These are phyloP conservation scores for Macrotus californicus DNA, from an alignment of 2,113 vertebrate species.

Conservation along the genomic window DNA sequence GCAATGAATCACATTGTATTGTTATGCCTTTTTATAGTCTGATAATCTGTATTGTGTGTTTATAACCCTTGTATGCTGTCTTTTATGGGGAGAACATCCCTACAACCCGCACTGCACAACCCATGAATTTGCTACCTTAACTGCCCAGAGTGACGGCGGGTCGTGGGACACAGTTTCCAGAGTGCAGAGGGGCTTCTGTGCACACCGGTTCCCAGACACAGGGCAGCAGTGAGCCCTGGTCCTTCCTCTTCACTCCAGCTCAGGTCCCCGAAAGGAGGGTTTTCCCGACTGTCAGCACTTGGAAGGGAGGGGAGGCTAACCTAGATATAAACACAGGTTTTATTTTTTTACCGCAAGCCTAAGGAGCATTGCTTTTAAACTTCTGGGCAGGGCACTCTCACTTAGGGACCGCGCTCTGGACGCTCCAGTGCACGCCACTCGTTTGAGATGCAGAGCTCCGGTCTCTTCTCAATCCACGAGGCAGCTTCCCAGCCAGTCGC, in stretches of 20 bases:
- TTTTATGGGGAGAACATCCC: conserved; percentile 47
- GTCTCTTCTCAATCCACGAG: accelerated
- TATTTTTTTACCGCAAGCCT: neutral
- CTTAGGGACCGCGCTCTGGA: neutral
- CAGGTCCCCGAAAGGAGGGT: neutral
- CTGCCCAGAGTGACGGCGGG: neutral
- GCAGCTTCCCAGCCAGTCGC: too few species aligned
- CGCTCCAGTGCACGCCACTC: neutral
- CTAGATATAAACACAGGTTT: neutral
- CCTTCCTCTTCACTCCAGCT: neutral
- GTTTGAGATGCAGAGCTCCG: neutral
- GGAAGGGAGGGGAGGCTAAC: neutral
- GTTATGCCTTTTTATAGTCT: conserved; percentile 71
- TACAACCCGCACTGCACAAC: conserved; percentile 19
- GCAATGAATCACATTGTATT: conserved; percentile 67
- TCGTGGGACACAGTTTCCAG: neutral
- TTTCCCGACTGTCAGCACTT: neutral
- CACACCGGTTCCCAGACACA: neutral
- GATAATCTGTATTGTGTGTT: conserved; percentile 73
- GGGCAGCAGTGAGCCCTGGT: accelerated
- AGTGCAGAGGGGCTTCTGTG: accelerated
- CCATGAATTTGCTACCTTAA: conserved; percentile 57
- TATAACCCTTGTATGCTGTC: conserved; percentile 67
- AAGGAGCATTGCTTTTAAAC: neutral
- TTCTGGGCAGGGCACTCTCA: too few species aligned